Evolutionary conservation across 1,140 invertebrate genomes (phyloP).

Genomic region (Calephelis virginiensis): DNA sequence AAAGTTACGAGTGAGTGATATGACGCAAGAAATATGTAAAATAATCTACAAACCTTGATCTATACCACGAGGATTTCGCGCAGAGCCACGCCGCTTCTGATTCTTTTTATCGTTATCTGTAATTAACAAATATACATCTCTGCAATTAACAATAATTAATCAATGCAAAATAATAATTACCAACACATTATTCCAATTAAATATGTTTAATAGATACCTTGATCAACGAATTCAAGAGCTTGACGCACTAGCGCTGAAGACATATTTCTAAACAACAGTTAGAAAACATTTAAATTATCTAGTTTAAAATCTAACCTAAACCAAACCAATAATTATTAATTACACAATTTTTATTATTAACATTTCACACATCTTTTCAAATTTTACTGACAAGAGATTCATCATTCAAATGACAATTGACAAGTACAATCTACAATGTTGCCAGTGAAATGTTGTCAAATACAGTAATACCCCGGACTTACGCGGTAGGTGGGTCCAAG

Average conservation of each 20-base stretch:
- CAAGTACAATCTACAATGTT: too few relatives aligned
- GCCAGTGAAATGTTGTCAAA: too few relatives aligned
- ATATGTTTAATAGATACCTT: conserved; percentile 45
- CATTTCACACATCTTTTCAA: neutral
- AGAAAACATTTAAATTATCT: conserved; percentile 48
- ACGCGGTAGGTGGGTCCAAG: too few relatives aligned
- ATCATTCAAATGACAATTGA: too few relatives aligned
- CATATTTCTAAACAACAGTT: conserved; percentile 44
- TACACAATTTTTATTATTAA: neutral
- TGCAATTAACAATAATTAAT: too few relatives aligned
- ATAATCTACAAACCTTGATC: conserved; percentile 42
- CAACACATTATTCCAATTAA: neutral
- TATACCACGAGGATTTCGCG: conserved; percentile 21
- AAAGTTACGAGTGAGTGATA: neutral
- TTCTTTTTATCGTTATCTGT: conserved; percentile 28
- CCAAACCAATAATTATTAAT: too few relatives aligned
- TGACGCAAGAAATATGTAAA: conserved; percentile 26
- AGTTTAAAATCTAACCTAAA: conserved; percentile 11
- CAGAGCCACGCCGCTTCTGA: conserved; percentile 30
- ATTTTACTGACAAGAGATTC: too few relatives aligned
- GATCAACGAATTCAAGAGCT: conserved; percentile 72
- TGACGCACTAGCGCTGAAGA: conserved; percentile 73
- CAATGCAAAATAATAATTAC: neutral
- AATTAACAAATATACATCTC: conserved; percentile 24
- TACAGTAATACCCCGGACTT: too few relatives aligned